phyloP scores from a whole-genome alignment of 1,140 invertebrate species.

The Cyclina sinensis region DNA sequence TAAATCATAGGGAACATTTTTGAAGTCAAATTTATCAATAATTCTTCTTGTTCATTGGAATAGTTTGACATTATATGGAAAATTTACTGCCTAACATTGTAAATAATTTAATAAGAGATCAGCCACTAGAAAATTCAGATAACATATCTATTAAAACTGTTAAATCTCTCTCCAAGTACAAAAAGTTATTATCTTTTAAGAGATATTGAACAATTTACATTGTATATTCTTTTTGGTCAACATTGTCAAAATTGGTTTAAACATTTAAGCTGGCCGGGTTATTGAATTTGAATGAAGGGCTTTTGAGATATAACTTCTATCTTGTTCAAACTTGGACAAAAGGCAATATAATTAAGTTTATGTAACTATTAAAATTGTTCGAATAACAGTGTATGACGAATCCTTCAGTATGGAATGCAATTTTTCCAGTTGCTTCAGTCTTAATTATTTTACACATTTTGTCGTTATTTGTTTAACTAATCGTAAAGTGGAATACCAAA shows the following conservation, averaged over 20 bases:
- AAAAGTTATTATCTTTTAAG: slow-evolving; percentile 6
- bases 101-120: slow-evolving; percentile 16
- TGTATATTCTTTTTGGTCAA: slow-evolving; percentile 31
- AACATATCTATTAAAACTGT: neutral
- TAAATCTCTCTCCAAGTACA: slow-evolving; percentile 11
- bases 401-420: neutral
- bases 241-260: slow-evolving; percentile 26
- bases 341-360: slow-evolving; percentile 6
- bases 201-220: slow-evolving; percentile 19
- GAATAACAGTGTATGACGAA: slow-evolving; percentile 7
- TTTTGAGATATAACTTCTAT: slow-evolving; percentile 5
- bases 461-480: slow-evolving; percentile 53
- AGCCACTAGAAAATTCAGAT: slow-evolving; percentile 14
- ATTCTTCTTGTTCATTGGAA: neutral
- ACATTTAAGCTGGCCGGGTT: neutral
- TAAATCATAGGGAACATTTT: too few relatives aligned
- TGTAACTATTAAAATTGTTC: slow-evolving; percentile 36
- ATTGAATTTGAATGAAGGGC: neutral
- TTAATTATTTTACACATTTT: slow-evolving; percentile 58
- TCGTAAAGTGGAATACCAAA: slow-evolving; percentile 47
- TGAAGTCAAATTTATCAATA: too few relatives aligned
- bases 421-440: slow-evolving; percentile 16
- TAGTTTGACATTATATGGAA: neutral
- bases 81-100: slow-evolving; percentile 6
- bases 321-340: neutral